Evolutionary conservation across 2,888 invertebrate genomes (phyloP).

Genomic region (Napeogenes inachia): DNA sequence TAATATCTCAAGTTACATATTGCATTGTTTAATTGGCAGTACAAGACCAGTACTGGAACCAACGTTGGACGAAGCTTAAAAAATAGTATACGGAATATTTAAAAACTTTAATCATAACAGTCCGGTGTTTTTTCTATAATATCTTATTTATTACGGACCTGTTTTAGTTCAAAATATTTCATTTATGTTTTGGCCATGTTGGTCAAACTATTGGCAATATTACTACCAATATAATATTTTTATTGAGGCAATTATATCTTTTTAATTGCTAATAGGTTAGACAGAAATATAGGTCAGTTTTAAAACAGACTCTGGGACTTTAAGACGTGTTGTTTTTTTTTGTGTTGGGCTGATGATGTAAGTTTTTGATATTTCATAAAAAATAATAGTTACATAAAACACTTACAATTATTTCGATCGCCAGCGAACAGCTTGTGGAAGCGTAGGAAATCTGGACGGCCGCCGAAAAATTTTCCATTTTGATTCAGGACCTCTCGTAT

Average conservation of each 20-base stretch:
- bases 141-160: too few species aligned
- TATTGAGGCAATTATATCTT: not conserved
- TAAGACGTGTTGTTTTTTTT: constrained; percentile 3
- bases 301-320: not conserved
- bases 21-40: not conserved
- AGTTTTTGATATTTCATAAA: not conserved
- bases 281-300: constrained; percentile 4
- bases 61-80: not conserved
- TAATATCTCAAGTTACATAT: not conserved
- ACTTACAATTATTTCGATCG: constrained; percentile 92
- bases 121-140: not conserved
- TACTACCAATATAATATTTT: not conserved
- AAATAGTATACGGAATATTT: not conserved
- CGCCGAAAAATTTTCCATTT: constrained; percentile 89
- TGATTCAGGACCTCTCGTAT: constrained; percentile 87
- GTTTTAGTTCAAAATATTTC: too few species aligned
- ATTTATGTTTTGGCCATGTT: not conserved
- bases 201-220: not conserved
- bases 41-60: not conserved
- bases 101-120: not conserved
- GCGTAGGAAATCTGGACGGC: constrained; percentile 87
- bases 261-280: constrained; percentile 1
- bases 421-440: constrained; percentile 90
- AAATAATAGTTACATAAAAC: constrained; percentile 20
- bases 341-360: not conserved